Evolutionary conservation across 2,797 vertebrate species (phyloP).

Genomic region (Champsocephalus esox): DNA sequence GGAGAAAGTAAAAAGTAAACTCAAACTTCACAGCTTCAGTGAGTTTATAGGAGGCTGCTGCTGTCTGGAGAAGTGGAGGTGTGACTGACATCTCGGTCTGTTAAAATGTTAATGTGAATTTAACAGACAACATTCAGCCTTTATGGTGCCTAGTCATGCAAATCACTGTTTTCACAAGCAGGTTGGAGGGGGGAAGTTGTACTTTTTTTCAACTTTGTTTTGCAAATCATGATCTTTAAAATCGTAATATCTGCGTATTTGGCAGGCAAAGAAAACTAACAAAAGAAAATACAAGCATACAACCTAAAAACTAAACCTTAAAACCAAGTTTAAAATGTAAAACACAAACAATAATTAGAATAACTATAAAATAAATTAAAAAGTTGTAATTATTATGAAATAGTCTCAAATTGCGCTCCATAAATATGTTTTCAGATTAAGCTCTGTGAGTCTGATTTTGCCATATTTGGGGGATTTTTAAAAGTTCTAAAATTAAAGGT

Average conservation of each 20-base stretch:
- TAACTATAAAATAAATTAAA: not conserved
- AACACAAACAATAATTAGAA: not conserved
- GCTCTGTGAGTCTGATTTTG: not conserved
- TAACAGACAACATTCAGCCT: slow-evolving; percentile 6
- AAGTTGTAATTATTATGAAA: not conserved
- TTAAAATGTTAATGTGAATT: not conserved
- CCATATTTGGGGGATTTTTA: not conserved
- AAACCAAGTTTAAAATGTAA: not conserved
- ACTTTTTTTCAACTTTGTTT: not conserved
- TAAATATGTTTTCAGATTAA: not conserved
- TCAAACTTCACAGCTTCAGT: not conserved
- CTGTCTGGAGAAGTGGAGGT: not conserved
- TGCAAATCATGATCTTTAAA: not conserved
- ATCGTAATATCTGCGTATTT: not conserved
- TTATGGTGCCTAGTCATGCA: not conserved
- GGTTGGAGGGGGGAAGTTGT: not conserved
- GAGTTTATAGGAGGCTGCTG: slow-evolving; percentile 3
- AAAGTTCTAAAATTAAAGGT: not conserved
- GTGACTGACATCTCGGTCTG: not conserved
- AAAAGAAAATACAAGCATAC: not conserved
- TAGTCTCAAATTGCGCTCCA: not conserved
- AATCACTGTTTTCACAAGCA: slow-evolving; percentile 5
- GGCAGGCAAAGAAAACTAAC: not conserved
- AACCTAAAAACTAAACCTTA: not conserved
- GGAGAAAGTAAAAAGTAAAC: not conserved